A percentile compares a stretch with the other conserved stretches of the same genome.
Evolutionary conservation across 2,888 invertebrate genomes (phyloP).

Genomic region (Drosophila melanosoma): DNA sequence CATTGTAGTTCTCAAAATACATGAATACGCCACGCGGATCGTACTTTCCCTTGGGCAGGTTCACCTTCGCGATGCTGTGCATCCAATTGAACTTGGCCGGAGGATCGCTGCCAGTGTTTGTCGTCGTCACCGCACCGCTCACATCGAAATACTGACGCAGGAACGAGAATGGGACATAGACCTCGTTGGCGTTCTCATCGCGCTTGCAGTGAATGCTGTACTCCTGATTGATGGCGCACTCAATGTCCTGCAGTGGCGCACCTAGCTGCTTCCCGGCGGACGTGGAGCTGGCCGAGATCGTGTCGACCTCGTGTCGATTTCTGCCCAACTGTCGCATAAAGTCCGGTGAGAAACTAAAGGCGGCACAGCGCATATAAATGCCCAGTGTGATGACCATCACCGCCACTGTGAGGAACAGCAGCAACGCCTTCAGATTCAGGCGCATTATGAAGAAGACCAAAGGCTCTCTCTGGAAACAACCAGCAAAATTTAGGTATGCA

Average conservation of each 20-base stretch:
- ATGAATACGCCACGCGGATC: conserved; percentile 96
- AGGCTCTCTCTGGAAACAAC: conserved; percentile 78
- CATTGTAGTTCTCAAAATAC: conserved; percentile 99
- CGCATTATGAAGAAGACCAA: conserved; percentile 89
- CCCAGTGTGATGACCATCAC: conserved; percentile 89
- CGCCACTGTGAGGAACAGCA: conserved; percentile 88
- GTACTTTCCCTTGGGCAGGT: conserved; percentile 94
- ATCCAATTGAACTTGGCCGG: conserved; percentile 96
- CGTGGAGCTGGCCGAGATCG: conserved; percentile 20
- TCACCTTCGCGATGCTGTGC: conserved; percentile 96
- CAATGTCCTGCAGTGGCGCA: conserved; percentile 87
- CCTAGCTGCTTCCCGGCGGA: conserved; percentile 34
- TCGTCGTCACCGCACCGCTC: conserved; percentile 90
- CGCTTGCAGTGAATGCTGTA: conserved; percentile 92
- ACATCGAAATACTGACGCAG: conserved; percentile 97
- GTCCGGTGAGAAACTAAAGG: conserved; percentile 85
- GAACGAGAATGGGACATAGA: conserved; percentile 96
- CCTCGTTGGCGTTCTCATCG: conserved; percentile 90
- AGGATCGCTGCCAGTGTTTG: conserved; percentile 52
- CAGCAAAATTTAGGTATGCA: neutral
- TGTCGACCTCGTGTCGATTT: conserved; percentile 33
- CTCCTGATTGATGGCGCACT: conserved; percentile 95
- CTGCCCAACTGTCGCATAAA: conserved; percentile 82
- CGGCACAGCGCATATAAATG: conserved; percentile 92
- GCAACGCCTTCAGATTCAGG: conserved; percentile 90